Evolutionary conservation across 2,797 vertebrate genomes (phyloP), one percentile per base, ranked within the genome.

Genomic region (Menidia menidia): DNA sequence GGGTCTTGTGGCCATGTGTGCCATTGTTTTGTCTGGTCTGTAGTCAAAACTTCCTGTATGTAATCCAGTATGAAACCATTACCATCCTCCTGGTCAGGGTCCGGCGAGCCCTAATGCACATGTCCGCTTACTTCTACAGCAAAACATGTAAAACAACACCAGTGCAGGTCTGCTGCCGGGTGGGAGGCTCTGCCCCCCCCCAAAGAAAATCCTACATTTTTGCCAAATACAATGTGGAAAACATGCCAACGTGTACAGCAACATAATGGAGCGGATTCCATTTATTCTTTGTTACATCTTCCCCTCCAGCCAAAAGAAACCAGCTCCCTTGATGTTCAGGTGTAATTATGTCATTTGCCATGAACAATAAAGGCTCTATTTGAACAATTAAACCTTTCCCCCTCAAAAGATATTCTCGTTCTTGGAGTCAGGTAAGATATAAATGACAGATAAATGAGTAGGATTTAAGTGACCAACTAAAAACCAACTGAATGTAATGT

Each of bases 211-310:
- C 11, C 41, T 33, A 33, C 62, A 48, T 2, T 16, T 45, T 51
- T 25, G 44, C 32, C 45, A 41, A 33, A 48, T 52, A 69, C 43
- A 35, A 7, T 18, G 48, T 64, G 47, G 60, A 65, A 9, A 33
- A 47, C 30, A 59, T 33, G 53, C 47, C 44, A 61, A 60, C 68
- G 65, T 39, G 54, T 57, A 54, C 70, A 48, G 60, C 30, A 39
- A 39, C 41, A 14, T 13, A 4, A 55, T 33, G n/a, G 58, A 31
- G n/a, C 30, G 44, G 39, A 56, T 55, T 39, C n/a, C 50, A 50
- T 68, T 52, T 12, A 58, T 72, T 39, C 5, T 5, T 9, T 39
- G 5, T 39, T 39, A 39, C 25, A 39, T 39, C 35, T 39, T 39
- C 9, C 9, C 9, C 35, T 6, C 25, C 5, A 39, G 35, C 35